These are phyloP conservation scores for Laticauda colubrina DNA, from an alignment of 2,113 vertebrate genomes.

Conservation along the genomic window DNA sequence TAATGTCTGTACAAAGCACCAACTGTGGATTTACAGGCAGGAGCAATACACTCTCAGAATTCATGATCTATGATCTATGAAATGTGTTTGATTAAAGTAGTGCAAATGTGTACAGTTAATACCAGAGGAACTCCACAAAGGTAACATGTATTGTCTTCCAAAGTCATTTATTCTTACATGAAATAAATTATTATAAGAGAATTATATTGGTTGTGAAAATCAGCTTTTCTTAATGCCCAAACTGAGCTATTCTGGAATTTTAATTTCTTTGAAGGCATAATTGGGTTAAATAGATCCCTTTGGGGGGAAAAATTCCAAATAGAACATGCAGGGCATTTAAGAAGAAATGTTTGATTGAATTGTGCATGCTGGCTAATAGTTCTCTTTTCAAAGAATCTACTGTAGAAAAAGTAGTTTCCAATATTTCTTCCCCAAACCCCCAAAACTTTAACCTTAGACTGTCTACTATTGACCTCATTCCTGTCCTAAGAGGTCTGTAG, in stretches of 20 bases:
- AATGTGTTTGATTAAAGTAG: background rate
- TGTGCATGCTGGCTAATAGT: background rate
- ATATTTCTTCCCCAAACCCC: background rate
- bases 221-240: background rate
- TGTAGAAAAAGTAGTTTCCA: background rate
- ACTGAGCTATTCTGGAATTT: background rate
- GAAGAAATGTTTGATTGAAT: background rate
- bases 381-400: background rate
- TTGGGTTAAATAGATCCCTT: background rate
- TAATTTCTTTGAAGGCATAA: background rate
- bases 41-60: background rate
- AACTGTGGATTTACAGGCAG: background rate
- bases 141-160: background rate
- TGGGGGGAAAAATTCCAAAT: background rate
- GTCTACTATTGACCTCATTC: too few relatives aligned
- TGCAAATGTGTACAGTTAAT: background rate
- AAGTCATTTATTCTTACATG: background rate
- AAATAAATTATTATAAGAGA: background rate
- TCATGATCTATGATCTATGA: background rate
- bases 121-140: background rate
- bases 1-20: background rate
- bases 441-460: too few relatives aligned
- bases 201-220: background rate
- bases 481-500: too few relatives aligned
- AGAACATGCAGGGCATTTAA: background rate